Conservation (phyloP, 2,888 invertebrate species). For the Athalia circularis region DNA sequence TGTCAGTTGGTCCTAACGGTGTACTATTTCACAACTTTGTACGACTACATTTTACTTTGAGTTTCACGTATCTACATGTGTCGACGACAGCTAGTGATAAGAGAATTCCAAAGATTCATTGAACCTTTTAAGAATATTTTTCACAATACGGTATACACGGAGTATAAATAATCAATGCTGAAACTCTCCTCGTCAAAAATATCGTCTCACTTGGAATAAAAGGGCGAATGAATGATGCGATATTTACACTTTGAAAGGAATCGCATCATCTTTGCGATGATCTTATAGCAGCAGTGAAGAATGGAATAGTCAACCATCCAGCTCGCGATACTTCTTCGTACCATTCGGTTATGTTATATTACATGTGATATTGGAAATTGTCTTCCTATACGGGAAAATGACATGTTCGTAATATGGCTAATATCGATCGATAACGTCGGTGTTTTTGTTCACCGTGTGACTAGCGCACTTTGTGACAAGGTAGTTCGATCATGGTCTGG, state of each 20-base stretch:
- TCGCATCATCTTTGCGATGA: background rate
- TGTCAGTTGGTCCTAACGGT: conserved; percentile 2
- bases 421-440: background rate
- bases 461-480: background rate
- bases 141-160: background rate
- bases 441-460: background rate
- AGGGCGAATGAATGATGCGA: background rate
- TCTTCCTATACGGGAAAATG: no score
- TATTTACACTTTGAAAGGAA: background rate
- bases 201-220: no score
- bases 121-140: background rate
- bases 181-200: background rate
- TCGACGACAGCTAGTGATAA: conserved; percentile 5
- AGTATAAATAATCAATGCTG: background rate
- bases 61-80: conserved; percentile 9
- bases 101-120: background rate
- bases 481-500: conserved; percentile 4
- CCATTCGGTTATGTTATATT: no score
- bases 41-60: conserved; percentile 8
- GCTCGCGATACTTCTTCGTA: no score
- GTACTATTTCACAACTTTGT: background rate
- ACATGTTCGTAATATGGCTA: background rate
- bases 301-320: no score
- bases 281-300: no score
- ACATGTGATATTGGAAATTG: no score